Evolutionary conservation across 2,797 vertebrate genomes (phyloP).

Genomic region (Calcarius lapponicus): DNA sequence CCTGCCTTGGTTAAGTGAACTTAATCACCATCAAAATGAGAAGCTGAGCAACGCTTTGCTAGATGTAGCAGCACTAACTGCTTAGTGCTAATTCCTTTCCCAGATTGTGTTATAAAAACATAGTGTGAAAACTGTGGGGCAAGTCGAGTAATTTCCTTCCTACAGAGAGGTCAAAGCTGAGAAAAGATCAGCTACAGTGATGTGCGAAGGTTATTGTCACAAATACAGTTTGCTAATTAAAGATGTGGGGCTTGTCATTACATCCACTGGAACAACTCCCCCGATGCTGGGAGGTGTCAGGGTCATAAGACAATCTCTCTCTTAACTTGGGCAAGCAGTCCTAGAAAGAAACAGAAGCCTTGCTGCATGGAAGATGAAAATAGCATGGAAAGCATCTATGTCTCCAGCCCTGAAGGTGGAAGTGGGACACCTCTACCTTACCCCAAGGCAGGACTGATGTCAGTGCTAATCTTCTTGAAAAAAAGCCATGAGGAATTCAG

Average conservation of each 20-base stretch:
- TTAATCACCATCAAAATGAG: background rate
- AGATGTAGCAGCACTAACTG: background rate
- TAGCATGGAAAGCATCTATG: background rate
- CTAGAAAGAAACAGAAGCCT: background rate
- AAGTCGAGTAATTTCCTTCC: background rate
- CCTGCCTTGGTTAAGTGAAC: background rate
- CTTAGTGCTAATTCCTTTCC: background rate
- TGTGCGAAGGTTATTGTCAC: background rate
- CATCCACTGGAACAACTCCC: background rate
- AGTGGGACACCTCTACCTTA: background rate
- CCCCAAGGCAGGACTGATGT: background rate
- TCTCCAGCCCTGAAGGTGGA: background rate
- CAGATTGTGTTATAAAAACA: background rate
- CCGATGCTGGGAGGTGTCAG: background rate
- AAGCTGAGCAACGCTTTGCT: background rate
- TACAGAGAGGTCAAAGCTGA: background rate
- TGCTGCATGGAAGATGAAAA: background rate
- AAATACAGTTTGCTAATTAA: background rate
- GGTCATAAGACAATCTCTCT: background rate
- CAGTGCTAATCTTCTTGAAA: background rate
- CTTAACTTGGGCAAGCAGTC: background rate
- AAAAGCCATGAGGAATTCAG: rapidly evolving
- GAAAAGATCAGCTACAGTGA: background rate
- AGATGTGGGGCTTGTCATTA: background rate
- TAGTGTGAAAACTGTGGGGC: background rate